phyloP scores from a whole-genome alignment of 2,888 invertebrate species.

The Monochamus alternatus region DNA sequence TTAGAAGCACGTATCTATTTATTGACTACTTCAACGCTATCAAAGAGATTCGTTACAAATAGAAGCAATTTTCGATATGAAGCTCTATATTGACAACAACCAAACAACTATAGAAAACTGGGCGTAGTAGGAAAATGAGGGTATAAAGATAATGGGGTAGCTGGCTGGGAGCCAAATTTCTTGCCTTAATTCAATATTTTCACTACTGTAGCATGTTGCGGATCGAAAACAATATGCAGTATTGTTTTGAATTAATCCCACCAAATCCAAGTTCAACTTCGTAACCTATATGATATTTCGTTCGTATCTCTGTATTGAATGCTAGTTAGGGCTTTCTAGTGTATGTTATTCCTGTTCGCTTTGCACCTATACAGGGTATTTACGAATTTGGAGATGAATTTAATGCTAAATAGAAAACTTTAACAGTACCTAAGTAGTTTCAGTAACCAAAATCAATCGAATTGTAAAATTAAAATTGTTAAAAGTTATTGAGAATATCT shows the following conservation, averaged over 20 bases:
- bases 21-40: too few relatives aligned
- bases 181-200: conserved; percentile 38
- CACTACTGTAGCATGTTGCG: conserved; percentile 20
- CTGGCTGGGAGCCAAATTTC: conserved; percentile 35
- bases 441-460: too few relatives aligned
- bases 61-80: background rate
- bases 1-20: too few relatives aligned
- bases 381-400: too few relatives aligned
- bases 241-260: background rate
- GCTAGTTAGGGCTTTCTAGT: too few relatives aligned
- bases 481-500: too few relatives aligned
- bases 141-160: conserved; percentile 37
- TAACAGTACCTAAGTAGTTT: too few relatives aligned
- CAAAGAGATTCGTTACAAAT: conserved; percentile 4
- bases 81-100: conserved; percentile 1
- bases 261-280: conserved; percentile 1
- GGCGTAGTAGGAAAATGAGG: conserved; percentile 14
- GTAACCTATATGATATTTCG: background rate
- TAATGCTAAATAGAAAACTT: too few relatives aligned
- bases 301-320: background rate
- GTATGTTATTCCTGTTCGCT: too few relatives aligned
- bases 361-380: too few relatives aligned
- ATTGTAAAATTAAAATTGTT: too few relatives aligned
- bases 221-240: conserved; percentile 39
- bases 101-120: background rate